These are phyloP conservation scores for Netelia inedita DNA, from an alignment of 2,888 invertebrate genomes.

Conservation along the genomic window DNA sequence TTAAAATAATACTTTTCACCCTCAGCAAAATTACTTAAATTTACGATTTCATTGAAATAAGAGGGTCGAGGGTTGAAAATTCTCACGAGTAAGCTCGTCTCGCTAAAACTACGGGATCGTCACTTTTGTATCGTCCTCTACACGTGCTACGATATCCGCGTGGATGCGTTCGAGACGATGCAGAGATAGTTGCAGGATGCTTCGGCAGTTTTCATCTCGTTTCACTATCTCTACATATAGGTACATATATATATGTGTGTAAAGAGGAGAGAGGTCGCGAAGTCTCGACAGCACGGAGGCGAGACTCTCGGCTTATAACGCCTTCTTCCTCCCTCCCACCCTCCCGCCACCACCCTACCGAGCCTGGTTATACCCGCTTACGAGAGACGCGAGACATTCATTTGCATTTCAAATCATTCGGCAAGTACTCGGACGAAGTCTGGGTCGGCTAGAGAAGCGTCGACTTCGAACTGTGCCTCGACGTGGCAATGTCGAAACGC, in stretches of 20 bases:
- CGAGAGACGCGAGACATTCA: constrained; percentile 76
- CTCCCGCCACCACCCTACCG: constrained; percentile 1
- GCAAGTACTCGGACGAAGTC: constrained; percentile 67
- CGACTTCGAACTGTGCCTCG: constrained; percentile 38
- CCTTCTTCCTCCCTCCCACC: constrained; percentile 15
- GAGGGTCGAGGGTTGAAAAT: too few species aligned
- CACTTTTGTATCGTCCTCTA: constrained; percentile 1
- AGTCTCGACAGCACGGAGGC: constrained; percentile 33
- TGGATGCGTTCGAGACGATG: constrained; percentile 44
- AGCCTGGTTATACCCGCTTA: constrained; percentile 61
- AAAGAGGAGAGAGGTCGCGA: constrained; percentile 19
- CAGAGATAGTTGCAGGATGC: constrained; percentile 44
- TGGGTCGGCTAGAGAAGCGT: constrained; percentile 40
- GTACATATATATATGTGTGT: background rate
- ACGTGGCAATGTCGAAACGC: constrained; percentile 51
- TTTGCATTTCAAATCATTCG: constrained; percentile 80
- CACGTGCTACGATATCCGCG: background rate
- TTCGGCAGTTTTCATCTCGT: constrained; percentile 42
- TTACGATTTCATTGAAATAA: too few species aligned
- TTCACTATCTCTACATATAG: background rate
- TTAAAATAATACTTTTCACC: too few species aligned
- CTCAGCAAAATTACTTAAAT: too few species aligned
- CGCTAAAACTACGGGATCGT: too few species aligned
- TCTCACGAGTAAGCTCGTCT: too few species aligned
- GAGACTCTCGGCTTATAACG: constrained; percentile 60